Percentiles rank a stretch among this genome's conserved stretches.
These are phyloP conservation scores for Globodera ellingtonae DNA, from an alignment of 1,140 invertebrate genomes.

Conservation along the genomic window DNA sequence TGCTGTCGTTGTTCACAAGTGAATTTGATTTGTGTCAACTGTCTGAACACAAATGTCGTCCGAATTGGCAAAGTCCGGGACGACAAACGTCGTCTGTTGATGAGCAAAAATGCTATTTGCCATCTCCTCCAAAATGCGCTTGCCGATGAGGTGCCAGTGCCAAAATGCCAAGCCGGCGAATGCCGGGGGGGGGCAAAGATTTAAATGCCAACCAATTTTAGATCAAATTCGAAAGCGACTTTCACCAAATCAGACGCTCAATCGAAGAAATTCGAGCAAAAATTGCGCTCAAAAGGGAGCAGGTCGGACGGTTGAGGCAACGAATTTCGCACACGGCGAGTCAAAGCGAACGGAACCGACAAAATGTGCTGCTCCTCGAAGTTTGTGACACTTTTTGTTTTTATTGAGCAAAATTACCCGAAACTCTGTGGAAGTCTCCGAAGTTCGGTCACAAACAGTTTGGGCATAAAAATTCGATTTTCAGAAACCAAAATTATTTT, in stretches of 20 bases:
- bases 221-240: constrained; percentile 33
- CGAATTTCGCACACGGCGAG: constrained; percentile 19
- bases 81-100: constrained; percentile 4
- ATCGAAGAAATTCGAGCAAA: constrained; percentile 26
- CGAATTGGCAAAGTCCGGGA: constrained; percentile 27
- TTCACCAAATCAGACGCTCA: constrained; percentile 16
- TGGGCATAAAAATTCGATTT: neutral
- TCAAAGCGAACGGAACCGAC: constrained; percentile 20
- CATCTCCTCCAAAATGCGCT: constrained; percentile 10
- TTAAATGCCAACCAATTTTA: neutral
- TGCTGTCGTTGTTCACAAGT: constrained; percentile 20
- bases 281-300: constrained; percentile 25
- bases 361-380: constrained; percentile 31
- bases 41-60: constrained; percentile 19
- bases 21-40: constrained; percentile 23
- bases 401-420: neutral
- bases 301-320: constrained; percentile 23
- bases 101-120: constrained; percentile 13
- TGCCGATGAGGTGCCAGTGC: constrained; percentile 7
- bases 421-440: neutral
- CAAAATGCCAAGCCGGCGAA: too few relatives aligned
- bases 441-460: too few relatives aligned
- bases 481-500: neutral
- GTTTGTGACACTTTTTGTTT: constrained; percentile 15
- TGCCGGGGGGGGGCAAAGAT: neutral